Evolutionary conservation across 2,888 invertebrate species (phyloP), one percentile per base, ranked within the genome.

Genomic region (Phyllotreta cruciferae): DNA sequence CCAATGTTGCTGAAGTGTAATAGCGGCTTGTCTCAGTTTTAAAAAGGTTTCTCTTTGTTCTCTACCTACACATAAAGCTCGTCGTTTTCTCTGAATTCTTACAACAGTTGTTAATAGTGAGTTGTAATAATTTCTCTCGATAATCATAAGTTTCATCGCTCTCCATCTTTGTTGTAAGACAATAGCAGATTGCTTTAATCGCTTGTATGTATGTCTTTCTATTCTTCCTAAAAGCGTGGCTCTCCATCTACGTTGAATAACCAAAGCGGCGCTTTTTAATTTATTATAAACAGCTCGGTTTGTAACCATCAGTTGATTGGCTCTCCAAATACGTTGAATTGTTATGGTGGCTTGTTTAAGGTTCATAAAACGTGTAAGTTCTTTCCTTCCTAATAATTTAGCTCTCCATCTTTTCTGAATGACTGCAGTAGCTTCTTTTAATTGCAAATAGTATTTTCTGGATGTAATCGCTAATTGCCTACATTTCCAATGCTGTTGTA

Each of bases 231-330:
- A 14, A 52, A 7, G 56, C 13, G 41, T 63, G 3, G 77, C 79
- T 61, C 78, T 74, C 75, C 76, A 82, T 62, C 72, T 73, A 34
- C 64, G 64, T 68, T 82, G 84, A 24, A 85, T 69, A 11, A 69
- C 56, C 42, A 81, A 64, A 1, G 75, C 70, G 34, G 78, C 76
- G 50, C 74, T 70, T 37, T 74, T 76, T 56, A 79, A 79, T 44
- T 73, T 62, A 3, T 62, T n/a, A 67, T 72, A 82, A 69, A 71
- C 73, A 73, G 58, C 68, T 58, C 76, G 62, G 73, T 66, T 41
- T 0, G 38, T 24, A 63, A 72, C 44, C 74, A 79, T 36, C 66
- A 60, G 0, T 36, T 72, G 44, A 9, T 76, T 79, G 10, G 82
- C 81, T 47, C 81, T 74, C 67, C 77, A 80, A 47, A 75, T 44